Evolutionary conservation across 2,113 vertebrate genomes (phyloP).

Genomic region (Thalassoma bifasciatum): DNA sequence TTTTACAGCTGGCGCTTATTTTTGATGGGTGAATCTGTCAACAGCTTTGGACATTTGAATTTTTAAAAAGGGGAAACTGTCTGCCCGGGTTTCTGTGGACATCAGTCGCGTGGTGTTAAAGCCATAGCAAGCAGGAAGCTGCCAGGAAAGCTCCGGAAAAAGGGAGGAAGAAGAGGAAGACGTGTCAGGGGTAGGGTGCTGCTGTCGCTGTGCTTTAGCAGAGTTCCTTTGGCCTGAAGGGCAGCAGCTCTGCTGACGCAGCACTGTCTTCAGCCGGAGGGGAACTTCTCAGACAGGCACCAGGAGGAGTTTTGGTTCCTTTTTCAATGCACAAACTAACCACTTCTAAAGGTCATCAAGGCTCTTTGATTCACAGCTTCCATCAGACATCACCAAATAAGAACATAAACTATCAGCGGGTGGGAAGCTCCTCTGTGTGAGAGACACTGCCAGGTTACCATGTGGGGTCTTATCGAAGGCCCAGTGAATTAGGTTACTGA

Average conservation of each 20-base stretch:
- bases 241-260: constrained; percentile 60
- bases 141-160: constrained; percentile 48
- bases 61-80: constrained; percentile 74
- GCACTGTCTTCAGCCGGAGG: constrained; percentile 25
- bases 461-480: constrained; percentile 54
- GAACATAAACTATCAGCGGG: constrained; percentile 10
- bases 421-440: background rate
- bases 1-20: constrained; percentile 65
- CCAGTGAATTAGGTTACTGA: constrained; percentile 69
- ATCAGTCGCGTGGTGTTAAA: constrained; percentile 22
- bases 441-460: constrained; percentile 46
- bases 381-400: background rate
- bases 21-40: constrained; percentile 71
- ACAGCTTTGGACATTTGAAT: constrained; percentile 67
- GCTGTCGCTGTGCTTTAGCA: constrained; percentile 21
- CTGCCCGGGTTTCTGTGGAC: constrained; percentile 63
- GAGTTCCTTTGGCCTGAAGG: constrained; percentile 44
- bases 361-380: background rate
- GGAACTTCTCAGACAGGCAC: constrained; percentile 32
- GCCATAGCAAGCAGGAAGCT: constrained; percentile 42
- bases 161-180: constrained; percentile 27
- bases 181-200: constrained; percentile 7
- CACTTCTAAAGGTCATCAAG: background rate
- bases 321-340: background rate
- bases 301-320: constrained; percentile 15